Percentiles rank a stretch among this genome's conserved stretches.
Evolutionary conservation across 2,888 invertebrate genomes (phyloP).

Genomic region (Orchesella flavescens): DNA sequence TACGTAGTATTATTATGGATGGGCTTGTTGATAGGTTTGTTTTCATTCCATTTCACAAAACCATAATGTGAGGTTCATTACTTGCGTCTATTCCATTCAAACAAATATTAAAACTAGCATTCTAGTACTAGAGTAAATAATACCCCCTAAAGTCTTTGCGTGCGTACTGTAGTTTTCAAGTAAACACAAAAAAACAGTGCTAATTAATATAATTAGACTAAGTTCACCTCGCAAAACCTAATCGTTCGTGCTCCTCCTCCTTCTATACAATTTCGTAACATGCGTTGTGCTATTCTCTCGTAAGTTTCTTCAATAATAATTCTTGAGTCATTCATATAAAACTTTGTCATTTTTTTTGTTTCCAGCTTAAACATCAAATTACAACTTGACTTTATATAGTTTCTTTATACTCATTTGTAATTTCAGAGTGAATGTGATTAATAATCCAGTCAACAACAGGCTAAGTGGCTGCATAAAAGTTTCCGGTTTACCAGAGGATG

Average conservation of each 20-base stretch:
- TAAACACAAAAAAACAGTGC: neutral
- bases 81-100: too few relatives aligned
- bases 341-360: neutral
- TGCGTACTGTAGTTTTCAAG: too few relatives aligned
- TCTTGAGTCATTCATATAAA: neutral
- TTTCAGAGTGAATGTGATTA: constrained; percentile 52
- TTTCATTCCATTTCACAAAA: too few relatives aligned
- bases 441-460: constrained; percentile 59
- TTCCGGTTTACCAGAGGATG: constrained; percentile 57
- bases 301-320: constrained; percentile 31
- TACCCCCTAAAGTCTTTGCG: too few relatives aligned
- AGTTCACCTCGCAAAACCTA: neutral
- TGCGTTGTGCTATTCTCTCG: constrained; percentile 64
- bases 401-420: neutral
- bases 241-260: too few relatives aligned
- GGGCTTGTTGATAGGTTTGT: too few relatives aligned
- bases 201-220: constrained; percentile 1
- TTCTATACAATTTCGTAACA: neutral
- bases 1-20: too few relatives aligned
- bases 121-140: too few relatives aligned
- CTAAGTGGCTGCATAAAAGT: constrained; percentile 60
- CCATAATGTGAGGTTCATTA: too few relatives aligned
- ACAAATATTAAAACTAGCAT: too few relatives aligned
- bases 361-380: neutral
- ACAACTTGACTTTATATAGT: neutral